Conservation (phyloP, 2,797 vertebrate species). For the Melanogrammus aeglefinus region DNA sequence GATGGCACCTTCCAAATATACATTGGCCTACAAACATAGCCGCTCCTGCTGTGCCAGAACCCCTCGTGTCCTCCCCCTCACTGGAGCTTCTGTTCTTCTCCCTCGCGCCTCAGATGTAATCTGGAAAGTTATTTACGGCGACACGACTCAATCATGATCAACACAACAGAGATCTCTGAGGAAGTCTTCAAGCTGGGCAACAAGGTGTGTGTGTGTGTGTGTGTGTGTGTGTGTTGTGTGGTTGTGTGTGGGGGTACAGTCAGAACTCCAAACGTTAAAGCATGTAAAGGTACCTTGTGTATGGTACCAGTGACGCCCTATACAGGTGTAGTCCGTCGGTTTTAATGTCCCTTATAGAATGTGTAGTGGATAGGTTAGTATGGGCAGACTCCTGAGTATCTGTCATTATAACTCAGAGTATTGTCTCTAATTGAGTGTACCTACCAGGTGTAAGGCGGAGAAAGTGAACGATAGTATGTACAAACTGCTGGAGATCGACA, state of each 20-base stretch:
- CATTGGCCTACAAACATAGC: neutral
- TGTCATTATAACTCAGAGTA: too few relatives aligned
- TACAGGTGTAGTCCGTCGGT: neutral
- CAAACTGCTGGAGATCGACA: slow-evolving; percentile 94
- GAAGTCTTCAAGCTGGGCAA: slow-evolving; percentile 95
- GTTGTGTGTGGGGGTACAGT: slow-evolving; percentile 59
- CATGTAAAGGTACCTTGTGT: neutral
- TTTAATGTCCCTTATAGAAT: too few relatives aligned
- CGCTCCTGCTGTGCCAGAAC: neutral
- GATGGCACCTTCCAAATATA: neutral
- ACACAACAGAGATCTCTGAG: slow-evolving; percentile 91
- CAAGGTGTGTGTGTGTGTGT: slow-evolving; percentile 80
- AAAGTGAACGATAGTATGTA: slow-evolving; percentile 98
- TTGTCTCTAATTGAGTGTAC: too few relatives aligned
- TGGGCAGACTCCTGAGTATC: too few relatives aligned
- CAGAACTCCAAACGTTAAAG: neutral
- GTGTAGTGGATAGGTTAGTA: too few relatives aligned
- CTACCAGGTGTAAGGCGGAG: slow-evolving; percentile 87
- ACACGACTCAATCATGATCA: slow-evolving; percentile 99
- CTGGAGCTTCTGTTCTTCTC: neutral
- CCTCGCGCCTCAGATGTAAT: slow-evolving; percentile 84
- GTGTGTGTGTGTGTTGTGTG: slow-evolving; percentile 69
- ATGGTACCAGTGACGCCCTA: neutral
- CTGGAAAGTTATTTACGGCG: slow-evolving; percentile 98
- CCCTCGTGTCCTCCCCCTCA: neutral